A percentile compares a stretch with the other conserved stretches of the same genome.
Evolutionary conservation across 64 coral and sea anemone genomes (phyloP).

Genomic region (Montipora capricornis): DNA sequence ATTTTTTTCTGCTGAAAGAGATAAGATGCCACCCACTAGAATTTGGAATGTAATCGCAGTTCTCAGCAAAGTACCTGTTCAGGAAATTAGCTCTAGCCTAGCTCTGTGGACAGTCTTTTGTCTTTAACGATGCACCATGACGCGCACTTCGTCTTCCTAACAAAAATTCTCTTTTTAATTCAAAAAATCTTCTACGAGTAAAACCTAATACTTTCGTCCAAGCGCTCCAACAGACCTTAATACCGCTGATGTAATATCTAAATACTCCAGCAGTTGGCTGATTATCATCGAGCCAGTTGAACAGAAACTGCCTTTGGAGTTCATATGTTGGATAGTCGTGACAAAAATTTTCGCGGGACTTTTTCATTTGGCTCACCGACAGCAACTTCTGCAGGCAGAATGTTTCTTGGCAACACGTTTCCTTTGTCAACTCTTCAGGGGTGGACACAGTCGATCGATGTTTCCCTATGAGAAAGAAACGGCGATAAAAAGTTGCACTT

Average conservation of each 20-base stretch:
- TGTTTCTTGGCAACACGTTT: slow-evolving; percentile 10
- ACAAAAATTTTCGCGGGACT: slow-evolving; percentile 1
- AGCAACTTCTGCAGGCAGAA: not conserved
- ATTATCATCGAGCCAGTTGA: slow-evolving; percentile 19
- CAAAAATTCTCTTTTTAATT: slow-evolving; percentile 8
- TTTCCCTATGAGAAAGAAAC: not conserved
- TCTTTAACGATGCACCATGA: slow-evolving; percentile 14
- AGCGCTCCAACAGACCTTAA: slow-evolving; percentile 15
- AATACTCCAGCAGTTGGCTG: not conserved
- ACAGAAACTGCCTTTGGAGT: slow-evolving; percentile 10
- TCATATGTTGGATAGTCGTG: not conserved
- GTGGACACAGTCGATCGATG: not conserved
- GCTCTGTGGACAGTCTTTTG: not conserved
- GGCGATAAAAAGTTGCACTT: not conserved
- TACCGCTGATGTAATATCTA: slow-evolving; percentile 1
- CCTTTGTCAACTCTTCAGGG: not conserved
- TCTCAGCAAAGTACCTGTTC: slow-evolving; percentile 35
- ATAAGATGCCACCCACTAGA: not conserved
- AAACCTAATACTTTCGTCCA: slow-evolving; percentile 29
- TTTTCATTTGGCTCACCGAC: not conserved
- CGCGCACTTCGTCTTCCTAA: not conserved
- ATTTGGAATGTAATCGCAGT: slow-evolving; percentile 42
- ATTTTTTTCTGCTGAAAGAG: not conserved
- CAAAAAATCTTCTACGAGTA: slow-evolving; percentile 7
- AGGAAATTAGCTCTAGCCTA: not conserved